phyloP scores from a whole-genome alignment of 2,113 vertebrate genomes.

The Callaeas wilsoni region DNA sequence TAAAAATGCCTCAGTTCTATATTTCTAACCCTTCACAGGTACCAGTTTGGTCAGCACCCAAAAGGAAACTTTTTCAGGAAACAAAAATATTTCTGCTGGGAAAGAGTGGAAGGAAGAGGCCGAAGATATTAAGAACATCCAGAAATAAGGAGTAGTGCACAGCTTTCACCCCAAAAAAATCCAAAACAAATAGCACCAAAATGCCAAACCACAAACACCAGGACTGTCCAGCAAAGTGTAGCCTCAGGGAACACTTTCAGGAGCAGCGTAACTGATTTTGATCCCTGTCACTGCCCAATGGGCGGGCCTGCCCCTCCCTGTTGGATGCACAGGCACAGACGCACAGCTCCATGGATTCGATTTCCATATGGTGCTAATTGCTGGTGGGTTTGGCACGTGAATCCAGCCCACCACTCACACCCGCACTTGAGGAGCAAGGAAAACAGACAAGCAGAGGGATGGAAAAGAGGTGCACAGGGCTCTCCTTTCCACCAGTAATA shows the following conservation, averaged over 20 bases:
- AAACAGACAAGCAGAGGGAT: not conserved
- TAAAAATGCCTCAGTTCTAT: not conserved
- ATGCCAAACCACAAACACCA: not conserved
- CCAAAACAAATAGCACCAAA: not conserved
- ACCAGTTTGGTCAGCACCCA: not conserved
- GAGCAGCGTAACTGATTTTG: not conserved
- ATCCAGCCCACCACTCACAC: not conserved
- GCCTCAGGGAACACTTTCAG: not conserved
- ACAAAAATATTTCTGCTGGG: not conserved
- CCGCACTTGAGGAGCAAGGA: not conserved
- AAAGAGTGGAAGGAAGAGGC: not conserved
- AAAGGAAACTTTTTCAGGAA: not conserved
- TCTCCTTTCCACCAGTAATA: not conserved
- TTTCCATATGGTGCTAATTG: fast-evolving
- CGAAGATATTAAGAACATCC: not conserved
- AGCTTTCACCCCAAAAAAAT: not conserved
- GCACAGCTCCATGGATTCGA: fast-evolving
- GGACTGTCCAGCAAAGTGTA: not conserved
- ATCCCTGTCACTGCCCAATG: not conserved
- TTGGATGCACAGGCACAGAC: not conserved
- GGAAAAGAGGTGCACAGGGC: not conserved
- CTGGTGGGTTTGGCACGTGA: fast-evolving
- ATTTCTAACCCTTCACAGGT: not conserved
- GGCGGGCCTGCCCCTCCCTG: not conserved
- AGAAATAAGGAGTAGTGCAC: not conserved